Base-by-base conservation (phyloP, 2,113 vertebrate species). In the Ammodytes dubius region DNA sequence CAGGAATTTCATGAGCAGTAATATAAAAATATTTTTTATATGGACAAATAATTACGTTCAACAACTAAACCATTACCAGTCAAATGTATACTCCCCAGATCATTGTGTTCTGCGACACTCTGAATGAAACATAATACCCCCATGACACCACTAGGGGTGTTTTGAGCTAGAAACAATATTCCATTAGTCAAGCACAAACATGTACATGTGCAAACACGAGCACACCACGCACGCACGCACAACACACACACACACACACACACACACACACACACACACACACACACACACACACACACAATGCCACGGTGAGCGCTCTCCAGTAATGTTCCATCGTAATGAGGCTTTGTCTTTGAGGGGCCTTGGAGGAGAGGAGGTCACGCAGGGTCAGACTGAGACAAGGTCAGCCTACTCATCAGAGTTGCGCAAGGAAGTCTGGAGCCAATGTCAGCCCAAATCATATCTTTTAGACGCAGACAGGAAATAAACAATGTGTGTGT, bases 381-480 rank as follows among this genome's bases (percentile, higher is more conserved):
- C 37, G 4, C 27, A 9, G 64, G 86, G 89, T 93, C 86, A 88
- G 82, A 64, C 85, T 39, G 53, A 90, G 86, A 88, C 89, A 85
- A 90, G 89, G 88, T 93, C 87, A 91, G 79, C 81, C 87, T 74
- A 81, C 88, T 92, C 91, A 90, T 92, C 89, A 90, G 77, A 87
- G 75, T 42, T 83, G 81, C 86, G 87, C 82, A 66, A 88, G 90
- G 91, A 93, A 92, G 91, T 93, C 90, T 94, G 92, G 92, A 92
- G 93, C 90, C 92, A 89, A 70, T 81, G 93, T 92, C 90, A 85
- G 74, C 79, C 70, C 70, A 83, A 90, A 93, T 91, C 89, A 92
- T 90, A 93, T 92, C 91, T 88, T 77, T 80, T 72, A 72, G 87
- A 93, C 43, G 12, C 74, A 87, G 88, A 81, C 89, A 89, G 91